Percentiles rank a stretch among this genome's conserved stretches.
phyloP scores from a whole-genome alignment of 1,140 invertebrate species.

The Atopsyche davidsoni region DNA sequence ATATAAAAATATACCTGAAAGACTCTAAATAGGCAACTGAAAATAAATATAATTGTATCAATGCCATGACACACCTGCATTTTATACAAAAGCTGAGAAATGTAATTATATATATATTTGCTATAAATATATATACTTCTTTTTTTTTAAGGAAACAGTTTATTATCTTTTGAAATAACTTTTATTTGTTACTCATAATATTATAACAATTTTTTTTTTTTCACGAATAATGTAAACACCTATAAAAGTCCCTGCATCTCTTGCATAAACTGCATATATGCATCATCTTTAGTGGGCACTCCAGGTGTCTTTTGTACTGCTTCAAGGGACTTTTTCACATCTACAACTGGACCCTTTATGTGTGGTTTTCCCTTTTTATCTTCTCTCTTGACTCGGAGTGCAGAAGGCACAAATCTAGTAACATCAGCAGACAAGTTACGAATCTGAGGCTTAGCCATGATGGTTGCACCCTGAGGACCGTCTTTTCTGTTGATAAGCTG shows the following conservation, averaged over 20 bases:
- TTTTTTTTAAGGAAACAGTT: neutral
- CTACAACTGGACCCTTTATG: constrained; percentile 40
- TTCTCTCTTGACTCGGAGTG: constrained; percentile 82
- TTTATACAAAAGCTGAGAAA: no score
- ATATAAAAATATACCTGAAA: no score
- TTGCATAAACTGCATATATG: constrained; percentile 96
- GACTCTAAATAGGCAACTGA: no score
- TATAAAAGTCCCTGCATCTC: constrained; percentile 91
- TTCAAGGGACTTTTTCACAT: constrained; percentile 32
- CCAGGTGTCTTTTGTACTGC: constrained; percentile 27
- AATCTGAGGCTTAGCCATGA: constrained; percentile 93
- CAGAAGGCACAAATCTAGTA: constrained; percentile 89
- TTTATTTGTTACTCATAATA: no score
- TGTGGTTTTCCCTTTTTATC: constrained; percentile 54
- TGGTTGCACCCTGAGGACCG: constrained; percentile 62
- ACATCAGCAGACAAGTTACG: constrained; percentile 91
- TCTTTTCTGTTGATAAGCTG: constrained; percentile 69
- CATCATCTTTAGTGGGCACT: constrained; percentile 87
- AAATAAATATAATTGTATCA: no score
- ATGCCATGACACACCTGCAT: no score
- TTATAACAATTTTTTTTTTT: no score
- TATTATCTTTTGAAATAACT: neutral
- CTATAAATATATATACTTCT: neutral
- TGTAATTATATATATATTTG: neutral
- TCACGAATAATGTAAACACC: no score